Evolutionary conservation across 2,888 invertebrate species (phyloP).

Genomic region (Lasioglossum vierecki): DNA sequence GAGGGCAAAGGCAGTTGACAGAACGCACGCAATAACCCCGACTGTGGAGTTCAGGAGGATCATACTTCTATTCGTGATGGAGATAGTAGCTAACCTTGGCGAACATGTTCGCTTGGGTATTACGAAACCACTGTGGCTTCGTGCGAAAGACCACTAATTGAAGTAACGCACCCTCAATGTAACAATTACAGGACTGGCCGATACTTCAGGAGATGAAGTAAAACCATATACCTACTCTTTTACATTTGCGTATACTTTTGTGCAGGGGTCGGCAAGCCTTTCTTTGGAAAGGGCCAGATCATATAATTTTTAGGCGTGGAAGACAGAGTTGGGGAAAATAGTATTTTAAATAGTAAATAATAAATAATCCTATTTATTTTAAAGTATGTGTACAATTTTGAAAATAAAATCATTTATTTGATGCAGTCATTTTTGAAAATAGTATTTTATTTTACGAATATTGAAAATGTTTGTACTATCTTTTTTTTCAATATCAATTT

Average conservation of each 20-base stretch:
- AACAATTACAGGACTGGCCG: constrained; percentile 4
- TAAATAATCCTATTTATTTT: too few species aligned
- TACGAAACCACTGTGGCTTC: constrained; percentile 50
- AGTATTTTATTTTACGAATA: too few species aligned
- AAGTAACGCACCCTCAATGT: constrained; percentile 33
- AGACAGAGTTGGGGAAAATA: too few species aligned
- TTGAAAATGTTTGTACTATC: too few species aligned
- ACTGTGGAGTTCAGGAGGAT: constrained; percentile 62
- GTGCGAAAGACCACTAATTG: constrained; percentile 59
- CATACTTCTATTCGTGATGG: constrained; percentile 59
- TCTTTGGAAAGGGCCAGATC: too few species aligned
- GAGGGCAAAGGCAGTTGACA: constrained; percentile 62
- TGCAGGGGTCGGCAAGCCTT: too few species aligned
- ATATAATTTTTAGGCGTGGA: too few species aligned
- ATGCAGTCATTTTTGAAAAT: too few species aligned
- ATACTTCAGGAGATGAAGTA: not conserved
- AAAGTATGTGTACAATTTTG: too few species aligned
- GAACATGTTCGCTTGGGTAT: constrained; percentile 60
- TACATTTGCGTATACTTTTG: not conserved
- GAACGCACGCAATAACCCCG: constrained; percentile 74
- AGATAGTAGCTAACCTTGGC: constrained; percentile 75
- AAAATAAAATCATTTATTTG: too few species aligned
- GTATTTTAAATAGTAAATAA: too few species aligned
- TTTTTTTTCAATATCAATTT: too few species aligned
- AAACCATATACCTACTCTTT: not conserved